Percentiles rank a stretch among this genome's conserved stretches.
Evolutionary conservation across 2,888 invertebrate species (phyloP).

Genomic region (Ophioninae sp.): DNA sequence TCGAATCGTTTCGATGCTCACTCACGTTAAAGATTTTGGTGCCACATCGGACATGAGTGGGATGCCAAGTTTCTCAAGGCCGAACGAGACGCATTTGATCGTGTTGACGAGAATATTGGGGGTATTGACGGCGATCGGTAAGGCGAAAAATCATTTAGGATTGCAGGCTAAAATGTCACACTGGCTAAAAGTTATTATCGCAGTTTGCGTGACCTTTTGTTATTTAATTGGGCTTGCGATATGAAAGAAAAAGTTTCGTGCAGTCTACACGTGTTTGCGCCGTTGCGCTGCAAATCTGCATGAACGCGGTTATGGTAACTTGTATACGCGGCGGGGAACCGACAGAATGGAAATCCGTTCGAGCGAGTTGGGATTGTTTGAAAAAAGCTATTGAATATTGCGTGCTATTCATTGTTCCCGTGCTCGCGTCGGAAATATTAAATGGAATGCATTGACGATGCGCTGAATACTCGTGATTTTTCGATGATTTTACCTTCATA

Average conservation of each 20-base stretch:
- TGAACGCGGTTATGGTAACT: conserved; percentile 7
- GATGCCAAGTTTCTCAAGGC: conserved; percentile 69
- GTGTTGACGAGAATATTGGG: conserved; percentile 72
- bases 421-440: not conserved
- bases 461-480: conserved; percentile 14
- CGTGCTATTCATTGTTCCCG: conserved; percentile 26
- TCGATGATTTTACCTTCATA: conserved; percentile 30
- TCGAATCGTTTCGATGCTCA: conserved; percentile 63
- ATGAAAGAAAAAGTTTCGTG: not conserved
- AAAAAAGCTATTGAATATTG: conserved; percentile 44
- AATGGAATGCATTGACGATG: not conserved
- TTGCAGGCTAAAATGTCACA: not conserved
- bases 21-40: conserved; percentile 69
- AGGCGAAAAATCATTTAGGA: conserved; percentile 25
- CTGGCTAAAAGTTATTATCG: not conserved
- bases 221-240: not conserved
- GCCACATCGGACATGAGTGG: conserved; percentile 62
- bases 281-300: conserved; percentile 11
- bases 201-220: not conserved
- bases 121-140: conserved; percentile 73
- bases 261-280: not conserved
- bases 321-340: not conserved
- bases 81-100: conserved; percentile 67
- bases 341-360: conserved; percentile 26
- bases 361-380: conserved; percentile 33